phyloP scores from a whole-genome alignment of 2,888 invertebrate genomes.

The Stictocephala bisonia region DNA sequence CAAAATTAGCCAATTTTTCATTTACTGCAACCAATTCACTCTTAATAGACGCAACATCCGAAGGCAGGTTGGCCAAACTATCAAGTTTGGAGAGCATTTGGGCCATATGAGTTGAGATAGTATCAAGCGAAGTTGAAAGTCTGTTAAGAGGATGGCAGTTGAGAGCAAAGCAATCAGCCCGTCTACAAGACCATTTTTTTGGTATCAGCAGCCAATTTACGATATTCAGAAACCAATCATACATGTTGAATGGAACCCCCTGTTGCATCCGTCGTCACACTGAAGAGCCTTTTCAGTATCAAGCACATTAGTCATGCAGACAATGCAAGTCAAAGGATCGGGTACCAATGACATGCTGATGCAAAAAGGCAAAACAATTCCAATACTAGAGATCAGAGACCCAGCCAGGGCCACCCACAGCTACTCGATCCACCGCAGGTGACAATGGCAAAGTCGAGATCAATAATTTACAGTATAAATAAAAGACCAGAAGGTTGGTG shows the following conservation, averaged over 20 bases:
- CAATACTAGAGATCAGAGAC: too few relatives aligned
- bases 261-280: neutral
- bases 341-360: too few relatives aligned
- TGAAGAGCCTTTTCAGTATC: neutral
- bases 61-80: neutral
- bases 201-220: too few relatives aligned
- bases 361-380: too few relatives aligned
- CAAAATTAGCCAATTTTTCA: neutral
- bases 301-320: neutral
- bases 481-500: too few relatives aligned
- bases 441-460: too few relatives aligned
- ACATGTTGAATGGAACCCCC: neutral
- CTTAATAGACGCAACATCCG: neutral
- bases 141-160: neutral
- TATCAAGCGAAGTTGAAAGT: neutral
- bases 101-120: neutral
- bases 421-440: too few relatives aligned
- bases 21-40: neutral
- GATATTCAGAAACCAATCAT: constrained; percentile 1
- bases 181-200: neutral
- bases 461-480: too few relatives aligned
- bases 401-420: too few relatives aligned
- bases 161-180: neutral
- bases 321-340: too few relatives aligned
- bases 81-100: neutral